Base-by-base conservation (phyloP, 2,797 vertebrate species). In the Tenualosa thibaudeaui region DNA sequence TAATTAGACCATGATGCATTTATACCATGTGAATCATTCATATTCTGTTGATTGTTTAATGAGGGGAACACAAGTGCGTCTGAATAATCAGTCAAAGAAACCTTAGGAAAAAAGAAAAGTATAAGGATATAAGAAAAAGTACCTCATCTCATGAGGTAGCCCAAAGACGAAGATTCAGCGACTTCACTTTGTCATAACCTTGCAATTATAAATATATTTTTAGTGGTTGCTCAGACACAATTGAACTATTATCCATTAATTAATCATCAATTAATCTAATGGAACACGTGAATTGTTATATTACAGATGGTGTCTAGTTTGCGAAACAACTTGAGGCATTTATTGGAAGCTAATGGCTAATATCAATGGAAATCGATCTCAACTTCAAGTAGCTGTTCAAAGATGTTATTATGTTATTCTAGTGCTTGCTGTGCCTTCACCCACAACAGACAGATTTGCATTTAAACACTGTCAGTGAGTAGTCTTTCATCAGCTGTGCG, bases 1-100 rank as follows among this genome's bases (percentile, higher is more conserved):
- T 78, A 78, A 78, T 78, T 78, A 78, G 71, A 46, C 40, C 71
- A 78, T 78, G 40, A 78, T 78, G 71, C 71, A 78, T 78, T 78
- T 46, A 43, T 46, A 17, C 71, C 40, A 40, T 8, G 71, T 78
- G 46, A 78, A 78, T 78, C 71, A 78, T 78, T 78, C 71, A 78
- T 78, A 78, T 46, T 78, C 71, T 78, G 40, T 17, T 78, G 71
- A 78, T 78, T 78, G 71, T 78, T 78, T 78, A 78, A 78, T 78
- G 71, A 78, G 71, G 71, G 37, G 37, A 78, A 46, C 43, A 40
- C 37, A 46, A 78, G 71, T 43, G 17, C 46, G 40, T 22, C 71
- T 78, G 71, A 46, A 78, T 46, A 78, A 78, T 78, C 40, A 78
- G 71, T 78, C 71, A 78, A 78, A 46, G 17, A 46, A 71, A 22